Evolutionary conservation across 2,797 vertebrate genomes (phyloP).

Genomic region (Poecilia gillii): DNA sequence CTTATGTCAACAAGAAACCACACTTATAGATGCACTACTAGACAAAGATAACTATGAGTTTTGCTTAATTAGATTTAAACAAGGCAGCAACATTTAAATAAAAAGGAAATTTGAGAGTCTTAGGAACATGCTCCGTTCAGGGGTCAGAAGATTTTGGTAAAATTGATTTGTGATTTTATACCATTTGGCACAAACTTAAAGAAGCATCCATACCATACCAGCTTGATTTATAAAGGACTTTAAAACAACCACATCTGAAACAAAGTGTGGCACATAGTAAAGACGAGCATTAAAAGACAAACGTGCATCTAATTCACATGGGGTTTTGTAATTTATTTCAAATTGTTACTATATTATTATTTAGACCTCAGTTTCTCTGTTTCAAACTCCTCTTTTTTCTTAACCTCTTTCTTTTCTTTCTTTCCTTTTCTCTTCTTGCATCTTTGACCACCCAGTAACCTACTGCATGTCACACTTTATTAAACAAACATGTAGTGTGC

Average conservation of each 20-base stretch:
- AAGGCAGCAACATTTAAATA: not conserved
- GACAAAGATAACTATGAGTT: not conserved
- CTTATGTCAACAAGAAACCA: not conserved
- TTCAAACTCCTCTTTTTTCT: constrained; percentile 9
- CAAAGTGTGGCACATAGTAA: not conserved
- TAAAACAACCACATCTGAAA: not conserved
- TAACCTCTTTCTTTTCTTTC: not conserved
- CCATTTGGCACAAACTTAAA: not conserved
- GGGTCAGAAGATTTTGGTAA: not conserved
- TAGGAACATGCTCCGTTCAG: not conserved
- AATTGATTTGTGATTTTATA: not conserved
- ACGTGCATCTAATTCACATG: not conserved
- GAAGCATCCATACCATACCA: not conserved
- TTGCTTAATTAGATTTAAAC: not conserved
- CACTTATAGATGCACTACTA: not conserved
- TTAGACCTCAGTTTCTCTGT: constrained; percentile 13
- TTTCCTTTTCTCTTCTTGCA: constrained; percentile 19
- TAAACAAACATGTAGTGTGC: constrained; percentile 50
- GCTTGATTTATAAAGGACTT: not conserved
- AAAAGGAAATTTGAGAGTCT: not conserved
- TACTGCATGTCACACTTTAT: constrained; percentile 60
- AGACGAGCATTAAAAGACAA: not conserved
- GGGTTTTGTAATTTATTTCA: not conserved
- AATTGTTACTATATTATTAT: not conserved
- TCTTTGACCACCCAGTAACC: constrained; percentile 45